A percentile compares a stretch with the other conserved stretches of the same genome.
Evolutionary conservation across 2,113 vertebrate genomes (phyloP).

Genomic region (Cyrtonyx montezumae): DNA sequence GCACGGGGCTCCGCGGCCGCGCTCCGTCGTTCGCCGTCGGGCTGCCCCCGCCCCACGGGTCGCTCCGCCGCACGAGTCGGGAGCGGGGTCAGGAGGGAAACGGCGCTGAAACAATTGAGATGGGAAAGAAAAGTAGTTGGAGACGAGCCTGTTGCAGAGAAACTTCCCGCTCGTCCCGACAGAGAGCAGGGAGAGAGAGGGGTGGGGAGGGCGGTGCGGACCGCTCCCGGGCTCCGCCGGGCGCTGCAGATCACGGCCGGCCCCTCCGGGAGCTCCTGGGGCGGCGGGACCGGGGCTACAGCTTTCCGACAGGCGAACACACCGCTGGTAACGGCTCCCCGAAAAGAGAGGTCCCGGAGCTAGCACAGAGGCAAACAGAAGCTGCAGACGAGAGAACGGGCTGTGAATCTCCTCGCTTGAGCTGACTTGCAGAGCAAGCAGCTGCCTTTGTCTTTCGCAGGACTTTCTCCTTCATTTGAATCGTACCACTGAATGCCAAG

Average conservation of each 20-base stretch:
- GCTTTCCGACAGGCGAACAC: background rate
- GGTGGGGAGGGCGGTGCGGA: background rate
- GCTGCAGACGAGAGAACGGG: background rate
- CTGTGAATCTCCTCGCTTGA: background rate
- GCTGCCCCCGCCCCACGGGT: background rate
- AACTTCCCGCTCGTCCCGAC: background rate
- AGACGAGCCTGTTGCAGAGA: background rate
- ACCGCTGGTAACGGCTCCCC: fast-evolving
- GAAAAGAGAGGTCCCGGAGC: background rate
- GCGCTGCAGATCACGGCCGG: too few relatives aligned
- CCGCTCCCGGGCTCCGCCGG: background rate
- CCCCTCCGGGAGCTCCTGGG: too few relatives aligned
- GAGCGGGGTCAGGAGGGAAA: background rate
- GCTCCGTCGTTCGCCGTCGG: background rate
- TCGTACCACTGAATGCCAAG: background rate
- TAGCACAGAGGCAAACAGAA: background rate
- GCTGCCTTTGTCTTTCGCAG: background rate
- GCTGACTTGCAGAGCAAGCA: background rate
- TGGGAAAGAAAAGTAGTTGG: background rate
- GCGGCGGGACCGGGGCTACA: background rate
- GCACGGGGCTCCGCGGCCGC: background rate
- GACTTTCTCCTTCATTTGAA: background rate
- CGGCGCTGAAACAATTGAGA: background rate
- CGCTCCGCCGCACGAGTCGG: background rate
- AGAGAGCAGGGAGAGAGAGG: background rate